Base-by-base conservation (phyloP, 1,140 invertebrate genomes). In the Apis cerana region DNA sequence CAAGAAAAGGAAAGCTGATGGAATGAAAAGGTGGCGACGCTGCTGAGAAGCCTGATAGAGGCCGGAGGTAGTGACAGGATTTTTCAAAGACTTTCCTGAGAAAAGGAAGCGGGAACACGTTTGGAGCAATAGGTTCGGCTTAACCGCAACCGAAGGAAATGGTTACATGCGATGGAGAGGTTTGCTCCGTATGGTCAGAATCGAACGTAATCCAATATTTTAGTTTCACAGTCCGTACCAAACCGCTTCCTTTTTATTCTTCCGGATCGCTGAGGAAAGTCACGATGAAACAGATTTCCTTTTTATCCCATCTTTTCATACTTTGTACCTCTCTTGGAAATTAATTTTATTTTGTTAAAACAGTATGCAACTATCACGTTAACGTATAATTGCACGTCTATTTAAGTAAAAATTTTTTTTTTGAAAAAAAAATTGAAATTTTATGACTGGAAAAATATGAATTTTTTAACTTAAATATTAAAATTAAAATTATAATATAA, bases 181-280 rank as follows among this genome's bases (percentile, higher is more conserved):
- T 61, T 69, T 23, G 80, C 54, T 50, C 61, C 56, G 61, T 62
- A 69, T 23, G 74, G 48, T 62, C 75, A 59, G 71, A 76, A 67
- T 69, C 80, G 71, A 78, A 82, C 54, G 75, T 82, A 82, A 82
- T 78, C 27, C 80, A 62, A 82, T 82, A 78, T 54, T 78, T 64
- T 62, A 69, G 71, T 82, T 78, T 77, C 75, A 50, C 27, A 59
- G 52, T 33, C 21, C 43, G 52, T 27, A 62, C 10, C 54, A 33
- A 13, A 15, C 43, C 72, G 62, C 72, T 81, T 81, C 80, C 80
- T 81, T 59, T 68, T 75, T 43, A 21, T 33, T 50, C 71, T 54
- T 12, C 54, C 61, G 71, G 19, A 75, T 50, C 71, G 50, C 43
- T 11, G 52, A n/a, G 71, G 8, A 75, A 67, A 81, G 52, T 75